phyloP scores from a whole-genome alignment of 2,888 invertebrate species.

The Drosophila bunnanda region DNA sequence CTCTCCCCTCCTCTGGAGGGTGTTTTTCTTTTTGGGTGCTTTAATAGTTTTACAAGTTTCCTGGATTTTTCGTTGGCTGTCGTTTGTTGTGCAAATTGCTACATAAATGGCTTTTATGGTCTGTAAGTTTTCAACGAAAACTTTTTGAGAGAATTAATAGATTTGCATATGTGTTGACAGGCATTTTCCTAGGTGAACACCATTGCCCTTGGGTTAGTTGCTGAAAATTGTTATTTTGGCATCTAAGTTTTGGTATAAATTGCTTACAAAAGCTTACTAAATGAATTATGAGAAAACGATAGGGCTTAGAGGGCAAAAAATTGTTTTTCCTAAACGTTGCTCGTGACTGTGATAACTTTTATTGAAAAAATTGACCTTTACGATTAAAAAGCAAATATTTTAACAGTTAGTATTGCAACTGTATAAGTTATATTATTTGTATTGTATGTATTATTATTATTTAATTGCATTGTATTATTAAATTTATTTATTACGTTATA shows the following conservation, averaged over 20 bases:
- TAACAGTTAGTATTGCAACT: not conserved
- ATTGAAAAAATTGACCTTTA: not conserved
- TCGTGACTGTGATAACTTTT: too few species aligned
- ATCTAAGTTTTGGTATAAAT: constrained; percentile 8
- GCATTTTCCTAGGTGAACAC: not conserved
- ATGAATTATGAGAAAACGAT: constrained; percentile 6
- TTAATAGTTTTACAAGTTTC: constrained; percentile 19
- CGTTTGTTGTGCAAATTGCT: constrained; percentile 48
- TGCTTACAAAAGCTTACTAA: constrained; percentile 15
- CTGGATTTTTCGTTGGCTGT: constrained; percentile 29
- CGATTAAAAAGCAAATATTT: not conserved
- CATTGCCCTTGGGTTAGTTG: not conserved
- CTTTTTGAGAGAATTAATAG: constrained; percentile 36
- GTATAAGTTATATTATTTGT: not conserved
- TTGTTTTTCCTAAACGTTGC: not conserved
- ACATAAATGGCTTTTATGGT: constrained; percentile 66
- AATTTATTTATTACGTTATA: too few species aligned
- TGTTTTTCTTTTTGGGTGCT: constrained; percentile 18
- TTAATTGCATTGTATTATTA: too few species aligned
- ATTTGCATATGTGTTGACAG: constrained; percentile 34
- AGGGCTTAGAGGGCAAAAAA: not conserved
- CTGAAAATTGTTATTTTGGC: constrained; percentile 7
- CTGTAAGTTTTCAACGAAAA: constrained; percentile 45
- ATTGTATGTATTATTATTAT: too few species aligned
- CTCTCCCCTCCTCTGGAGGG: not conserved